These are phyloP conservation scores for Rhinopomastus cyanomelas DNA, from an alignment of 2,113 vertebrate genomes.

Conservation along the genomic window DNA sequence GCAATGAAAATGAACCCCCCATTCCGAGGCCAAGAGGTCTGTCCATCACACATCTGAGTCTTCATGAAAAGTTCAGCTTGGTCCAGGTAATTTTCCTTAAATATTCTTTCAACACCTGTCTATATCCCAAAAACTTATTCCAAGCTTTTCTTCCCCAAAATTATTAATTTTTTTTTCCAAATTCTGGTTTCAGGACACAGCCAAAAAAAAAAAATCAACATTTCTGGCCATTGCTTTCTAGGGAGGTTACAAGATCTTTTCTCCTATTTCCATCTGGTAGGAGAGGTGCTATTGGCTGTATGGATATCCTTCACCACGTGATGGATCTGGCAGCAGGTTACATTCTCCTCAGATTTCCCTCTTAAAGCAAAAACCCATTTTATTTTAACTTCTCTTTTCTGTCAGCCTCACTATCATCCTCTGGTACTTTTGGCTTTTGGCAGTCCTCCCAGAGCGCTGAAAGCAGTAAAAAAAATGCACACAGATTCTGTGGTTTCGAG, in stretches of 20 bases:
- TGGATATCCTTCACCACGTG: neutral
- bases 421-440: slow-evolving; percentile 15
- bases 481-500: slow-evolving; percentile 16
- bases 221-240: neutral
- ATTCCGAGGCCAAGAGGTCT: neutral
- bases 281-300: neutral
- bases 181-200: neutral
- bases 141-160: neutral
- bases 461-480: slow-evolving; percentile 22
- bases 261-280: neutral
- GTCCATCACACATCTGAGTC: neutral
- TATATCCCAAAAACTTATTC: neutral
- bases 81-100: neutral
- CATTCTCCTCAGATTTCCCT: neutral
- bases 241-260: neutral
- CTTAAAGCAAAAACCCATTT: neutral
- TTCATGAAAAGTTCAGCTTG: neutral
- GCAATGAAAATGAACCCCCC: neutral
- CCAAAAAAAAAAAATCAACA: neutral
- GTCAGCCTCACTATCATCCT: neutral
- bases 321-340: neutral
- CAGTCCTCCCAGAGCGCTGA: slow-evolving; percentile 12
- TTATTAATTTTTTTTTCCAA: neutral
- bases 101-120: neutral
- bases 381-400: neutral